Percentiles rank a stretch among this genome's conserved stretches.
These are phyloP conservation scores for Conchocele bisecta DNA, from an alignment of 2,888 invertebrate species.

Conservation along the genomic window DNA sequence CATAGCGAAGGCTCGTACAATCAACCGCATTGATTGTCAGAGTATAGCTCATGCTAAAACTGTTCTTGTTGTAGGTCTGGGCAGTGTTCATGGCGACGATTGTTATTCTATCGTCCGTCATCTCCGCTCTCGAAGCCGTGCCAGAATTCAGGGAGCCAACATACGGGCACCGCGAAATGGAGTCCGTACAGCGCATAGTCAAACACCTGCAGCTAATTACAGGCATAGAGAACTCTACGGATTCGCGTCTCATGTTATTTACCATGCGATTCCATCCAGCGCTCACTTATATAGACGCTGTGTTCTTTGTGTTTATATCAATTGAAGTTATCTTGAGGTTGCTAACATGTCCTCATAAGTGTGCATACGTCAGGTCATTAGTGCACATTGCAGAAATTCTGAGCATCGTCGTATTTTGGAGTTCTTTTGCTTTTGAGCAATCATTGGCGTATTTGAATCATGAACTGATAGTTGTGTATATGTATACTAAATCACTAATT, in stretches of 20 bases:
- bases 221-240: background rate
- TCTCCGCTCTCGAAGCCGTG: background rate
- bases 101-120: background rate
- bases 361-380: background rate
- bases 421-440: background rate
- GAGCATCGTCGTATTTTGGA: background rate
- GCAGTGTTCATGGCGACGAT: background rate
- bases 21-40: too few species aligned
- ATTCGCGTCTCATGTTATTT: too few species aligned
- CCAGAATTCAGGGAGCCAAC: background rate
- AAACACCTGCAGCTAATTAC: background rate
- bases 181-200: background rate
- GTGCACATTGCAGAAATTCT: background rate
- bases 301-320: background rate
- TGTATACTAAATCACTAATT: background rate
- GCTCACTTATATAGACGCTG: background rate
- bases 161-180: background rate
- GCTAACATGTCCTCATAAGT: background rate
- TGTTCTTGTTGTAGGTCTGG: too few species aligned
- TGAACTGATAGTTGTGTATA: background rate
- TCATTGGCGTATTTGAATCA: background rate
- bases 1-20: too few species aligned
- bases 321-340: background rate
- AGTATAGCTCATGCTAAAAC: too few species aligned
- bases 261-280: background rate